A percentile compares a stretch with the other conserved stretches of the same genome.
Conservation (phyloP, 2,888 invertebrate species). For the Andrena bicolor region DNA sequence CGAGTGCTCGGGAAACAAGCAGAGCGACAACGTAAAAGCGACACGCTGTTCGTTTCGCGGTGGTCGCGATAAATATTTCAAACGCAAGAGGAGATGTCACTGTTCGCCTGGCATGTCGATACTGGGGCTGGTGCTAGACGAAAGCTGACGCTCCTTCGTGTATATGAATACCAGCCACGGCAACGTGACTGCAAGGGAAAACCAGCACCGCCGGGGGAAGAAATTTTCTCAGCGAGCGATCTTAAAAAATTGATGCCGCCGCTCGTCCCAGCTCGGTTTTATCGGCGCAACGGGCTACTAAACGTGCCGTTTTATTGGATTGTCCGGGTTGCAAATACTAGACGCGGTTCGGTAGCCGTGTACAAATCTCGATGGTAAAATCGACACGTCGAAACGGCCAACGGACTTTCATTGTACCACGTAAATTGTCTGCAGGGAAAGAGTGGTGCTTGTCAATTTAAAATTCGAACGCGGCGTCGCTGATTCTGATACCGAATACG, state of each 20-base stretch:
- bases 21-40: slow-evolving; percentile 44
- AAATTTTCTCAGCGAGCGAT: slow-evolving; percentile 52
- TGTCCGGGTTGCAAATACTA: slow-evolving; percentile 53
- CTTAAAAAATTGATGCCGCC: slow-evolving; percentile 71
- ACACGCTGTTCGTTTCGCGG: slow-evolving; percentile 34
- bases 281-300: slow-evolving; percentile 69
- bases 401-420: slow-evolving; percentile 17
- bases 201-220: slow-evolving; percentile 19
- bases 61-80: slow-evolving; percentile 51
- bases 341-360: slow-evolving; percentile 32
- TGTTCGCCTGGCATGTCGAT: slow-evolving; percentile 30
- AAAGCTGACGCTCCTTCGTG: background rate
- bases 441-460: background rate
- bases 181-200: background rate
- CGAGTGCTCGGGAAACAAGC: background rate
- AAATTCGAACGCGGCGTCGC: slow-evolving; percentile 5
- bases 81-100: slow-evolving; percentile 16
- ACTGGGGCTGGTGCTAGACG: background rate
- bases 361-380: slow-evolving; percentile 61
- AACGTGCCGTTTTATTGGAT: slow-evolving; percentile 70
- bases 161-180: slow-evolving; percentile 27
- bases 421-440: slow-evolving; percentile 19
- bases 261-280: slow-evolving; percentile 61
- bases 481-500: background rate
- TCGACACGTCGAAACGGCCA: slow-evolving; percentile 41